These are phyloP conservation scores for Ecliptopera silaceata DNA, from an alignment of 2,888 invertebrate species.

Conservation along the genomic window DNA sequence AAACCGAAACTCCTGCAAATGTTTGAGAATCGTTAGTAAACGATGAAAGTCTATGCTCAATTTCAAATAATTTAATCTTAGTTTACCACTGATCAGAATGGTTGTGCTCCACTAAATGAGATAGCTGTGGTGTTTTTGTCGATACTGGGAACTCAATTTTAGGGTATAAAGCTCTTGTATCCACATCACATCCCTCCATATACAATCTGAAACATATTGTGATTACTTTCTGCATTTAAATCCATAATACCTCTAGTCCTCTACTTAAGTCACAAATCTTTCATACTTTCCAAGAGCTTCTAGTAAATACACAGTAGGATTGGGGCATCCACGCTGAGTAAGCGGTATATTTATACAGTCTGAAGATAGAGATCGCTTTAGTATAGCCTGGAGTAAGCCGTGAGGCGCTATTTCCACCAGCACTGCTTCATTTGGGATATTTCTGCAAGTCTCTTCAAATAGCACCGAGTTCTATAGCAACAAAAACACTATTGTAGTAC, in stretches of 20 bases:
- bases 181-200: constrained; percentile 83
- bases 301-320: constrained; percentile 82
- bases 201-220: constrained; percentile 83
- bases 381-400: constrained; percentile 92
- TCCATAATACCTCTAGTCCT: neutral
- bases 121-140: constrained; percentile 91
- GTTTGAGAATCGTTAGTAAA: neutral
- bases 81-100: constrained; percentile 87
- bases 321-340: constrained; percentile 86
- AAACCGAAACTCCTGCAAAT: neutral
- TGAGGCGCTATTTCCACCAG: constrained; percentile 95
- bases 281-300: constrained; percentile 85
- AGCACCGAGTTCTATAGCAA: constrained; percentile 82
- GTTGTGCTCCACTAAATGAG: constrained; percentile 92
- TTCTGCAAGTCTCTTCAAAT: constrained; percentile 90
- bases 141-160: constrained; percentile 91
- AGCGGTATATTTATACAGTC: constrained; percentile 87
- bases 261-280: constrained; percentile 14
- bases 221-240: neutral
- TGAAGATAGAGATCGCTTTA: constrained; percentile 87
- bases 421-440: constrained; percentile 91
- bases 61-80: too few relatives aligned
- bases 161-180: constrained; percentile 89
- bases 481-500: too few relatives aligned
- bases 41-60: neutral